Evolutionary conservation across 2,113 vertebrate species (phyloP).

Genomic region (Cyprinodon tularosa): DNA sequence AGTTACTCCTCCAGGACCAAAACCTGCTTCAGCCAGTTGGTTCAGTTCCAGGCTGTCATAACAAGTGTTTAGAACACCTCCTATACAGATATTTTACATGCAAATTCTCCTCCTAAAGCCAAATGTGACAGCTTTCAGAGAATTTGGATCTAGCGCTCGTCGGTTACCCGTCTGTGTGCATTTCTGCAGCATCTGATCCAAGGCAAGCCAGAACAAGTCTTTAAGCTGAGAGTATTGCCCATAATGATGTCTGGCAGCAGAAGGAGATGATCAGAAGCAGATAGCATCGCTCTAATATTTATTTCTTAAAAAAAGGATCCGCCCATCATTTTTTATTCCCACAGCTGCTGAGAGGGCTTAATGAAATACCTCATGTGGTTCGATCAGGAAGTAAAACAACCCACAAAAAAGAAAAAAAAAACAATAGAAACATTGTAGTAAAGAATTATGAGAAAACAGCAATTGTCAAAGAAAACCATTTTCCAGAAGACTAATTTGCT

Average conservation of each 20-base stretch:
- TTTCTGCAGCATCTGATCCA: conserved; percentile 20
- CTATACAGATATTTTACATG: not conserved
- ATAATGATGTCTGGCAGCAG: conserved; percentile 10
- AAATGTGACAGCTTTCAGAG: not conserved
- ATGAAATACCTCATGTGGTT: not conserved
- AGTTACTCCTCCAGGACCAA: not conserved
- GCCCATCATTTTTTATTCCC: not conserved
- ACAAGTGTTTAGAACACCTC: not conserved
- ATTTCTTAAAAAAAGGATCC: not conserved
- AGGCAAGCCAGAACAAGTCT: conserved; percentile 32
- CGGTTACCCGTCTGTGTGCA: not conserved
- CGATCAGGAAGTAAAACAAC: not conserved
- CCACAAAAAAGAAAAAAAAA: not conserved
- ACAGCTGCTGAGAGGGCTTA: not conserved
- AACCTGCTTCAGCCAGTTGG: not conserved
- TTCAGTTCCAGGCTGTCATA: not conserved
- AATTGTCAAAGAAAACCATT: not conserved
- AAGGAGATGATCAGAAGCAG: conserved; percentile 12
- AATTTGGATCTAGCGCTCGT: conserved; percentile 18
- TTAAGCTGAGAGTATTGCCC: not conserved
- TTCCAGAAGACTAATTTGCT: not conserved
- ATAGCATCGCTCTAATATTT: conserved; percentile 8
- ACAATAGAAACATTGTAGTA: not conserved
- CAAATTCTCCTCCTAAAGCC: not conserved
- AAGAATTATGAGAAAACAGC: not conserved